Conservation (phyloP, 2,888 invertebrate genomes). For the Napeogenes sylphis region DNA sequence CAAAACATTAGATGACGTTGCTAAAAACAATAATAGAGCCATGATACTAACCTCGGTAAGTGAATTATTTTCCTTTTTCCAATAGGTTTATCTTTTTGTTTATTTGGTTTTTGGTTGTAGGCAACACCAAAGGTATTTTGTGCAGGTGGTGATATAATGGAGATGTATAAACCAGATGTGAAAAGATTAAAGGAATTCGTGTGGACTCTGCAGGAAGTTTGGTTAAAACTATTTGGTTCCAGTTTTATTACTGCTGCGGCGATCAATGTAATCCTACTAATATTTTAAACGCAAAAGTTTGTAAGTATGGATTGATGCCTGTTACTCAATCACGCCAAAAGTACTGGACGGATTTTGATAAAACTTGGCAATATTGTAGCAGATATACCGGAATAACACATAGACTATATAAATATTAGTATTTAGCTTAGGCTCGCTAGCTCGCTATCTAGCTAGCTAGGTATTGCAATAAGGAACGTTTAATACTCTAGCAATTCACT, state of each 20-base stretch:
- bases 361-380: too few relatives aligned
- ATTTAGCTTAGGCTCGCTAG: too few relatives aligned
- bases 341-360: too few relatives aligned
- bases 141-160: slow-evolving; percentile 86
- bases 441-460: too few relatives aligned
- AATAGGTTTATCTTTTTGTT: background rate
- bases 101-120: slow-evolving; percentile 50
- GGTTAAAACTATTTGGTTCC: slow-evolving; percentile 86
- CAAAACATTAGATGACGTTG: slow-evolving; percentile 80
- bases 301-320: too few relatives aligned
- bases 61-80: slow-evolving; percentile 26
- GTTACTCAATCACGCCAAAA: too few relatives aligned
- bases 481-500: too few relatives aligned
- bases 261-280: slow-evolving; percentile 81
- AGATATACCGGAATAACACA: too few relatives aligned
- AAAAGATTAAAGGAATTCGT: slow-evolving; percentile 84
- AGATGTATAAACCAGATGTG: slow-evolving; percentile 80
- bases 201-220: slow-evolving; percentile 86
- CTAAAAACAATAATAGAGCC: slow-evolving; percentile 82
- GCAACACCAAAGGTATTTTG: slow-evolving; percentile 85
- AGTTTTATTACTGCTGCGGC: slow-evolving; percentile 87
- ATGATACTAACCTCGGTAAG: slow-evolving; percentile 90
- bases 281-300: too few relatives aligned
- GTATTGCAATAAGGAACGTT: too few relatives aligned
- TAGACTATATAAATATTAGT: too few relatives aligned